These are phyloP conservation scores for Geophilus truncorum DNA, from an alignment of 2,888 invertebrate genomes.

Conservation along the genomic window DNA sequence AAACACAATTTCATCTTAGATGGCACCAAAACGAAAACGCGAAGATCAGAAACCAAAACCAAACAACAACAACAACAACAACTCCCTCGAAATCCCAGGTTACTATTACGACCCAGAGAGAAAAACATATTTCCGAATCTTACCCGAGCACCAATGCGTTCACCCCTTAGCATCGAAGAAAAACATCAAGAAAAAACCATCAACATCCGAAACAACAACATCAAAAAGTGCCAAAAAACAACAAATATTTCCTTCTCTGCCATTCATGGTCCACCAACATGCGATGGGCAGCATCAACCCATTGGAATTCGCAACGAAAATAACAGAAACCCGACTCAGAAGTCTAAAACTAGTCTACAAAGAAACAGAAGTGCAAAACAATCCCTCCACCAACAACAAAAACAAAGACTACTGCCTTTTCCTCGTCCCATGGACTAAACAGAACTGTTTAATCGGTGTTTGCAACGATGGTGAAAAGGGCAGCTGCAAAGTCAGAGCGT, in stretches of 20 bases:
- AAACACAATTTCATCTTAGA: no score
- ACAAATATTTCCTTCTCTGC: no score
- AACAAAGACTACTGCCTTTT: neutral
- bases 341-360: neutral
- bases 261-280: no score
- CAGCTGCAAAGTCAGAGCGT: neutral
- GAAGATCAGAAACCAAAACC: no score
- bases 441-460: neutral
- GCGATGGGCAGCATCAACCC: no score
- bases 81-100: conserved; percentile 8
- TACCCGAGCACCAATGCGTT: neutral
- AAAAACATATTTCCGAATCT: neutral
- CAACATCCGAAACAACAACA: no score
- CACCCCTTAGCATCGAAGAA: neutral
- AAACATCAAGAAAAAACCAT: neutral
- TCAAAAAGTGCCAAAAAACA: no score
- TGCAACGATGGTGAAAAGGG: neutral
- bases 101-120: neutral
- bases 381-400: neutral
- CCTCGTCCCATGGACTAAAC: neutral
- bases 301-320: no score
- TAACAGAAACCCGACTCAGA: no score
- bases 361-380: neutral
- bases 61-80: neutral
- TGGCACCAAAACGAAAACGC: no score